Base-by-base conservation (phyloP, 2,888 invertebrate species). In the Lochmaea capreae region DNA sequence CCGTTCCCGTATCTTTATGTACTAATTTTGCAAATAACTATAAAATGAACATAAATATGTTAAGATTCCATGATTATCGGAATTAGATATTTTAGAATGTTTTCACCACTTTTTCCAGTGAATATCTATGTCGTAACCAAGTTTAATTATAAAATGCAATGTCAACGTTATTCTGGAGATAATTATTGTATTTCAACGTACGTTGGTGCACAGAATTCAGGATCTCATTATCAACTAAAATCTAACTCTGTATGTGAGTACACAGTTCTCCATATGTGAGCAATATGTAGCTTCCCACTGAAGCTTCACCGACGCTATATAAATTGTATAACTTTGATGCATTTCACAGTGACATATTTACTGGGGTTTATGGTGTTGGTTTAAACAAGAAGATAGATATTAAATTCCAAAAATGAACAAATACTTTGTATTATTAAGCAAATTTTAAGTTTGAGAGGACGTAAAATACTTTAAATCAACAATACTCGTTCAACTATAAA, bases 161-260 rank as follows among this genome's bases (percentile, higher is more conserved):
- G 16, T 16, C 52, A 52, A 62, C 42, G 42, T 39, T 62, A 62
- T 39, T 39, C 39, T 12, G 14, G 9, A 62, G 39, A 62, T 62
- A 62, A 62, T 62, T 62, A 62, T 62, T 42, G 62, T 62, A 62
- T 62, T 62, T 16, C n/a, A 62, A 3, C 12, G 62, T 16, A 12
- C 8, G 16, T 8, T 52, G 16, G n/a, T 52, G 16, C 11, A 61
- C 39, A 61, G 61, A 61, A 61, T 61, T 39, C 61, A 33, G 61
- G 12, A 61, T 61, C 61, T 39, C 42, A 61, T 61, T 61, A 61
- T 61, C 39, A 61, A 61, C 61, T 61, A 9, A 61, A 39, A 39
- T 33, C 39, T 39, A 61, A 62, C 42, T 39, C 33, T 42, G n/a
- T 16, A 62, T 52, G 52, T 52, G 9, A 9, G 16, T 52, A 52